phyloP scores from a whole-genome alignment of 2,888 invertebrate species.

The Sericinus montela region DNA sequence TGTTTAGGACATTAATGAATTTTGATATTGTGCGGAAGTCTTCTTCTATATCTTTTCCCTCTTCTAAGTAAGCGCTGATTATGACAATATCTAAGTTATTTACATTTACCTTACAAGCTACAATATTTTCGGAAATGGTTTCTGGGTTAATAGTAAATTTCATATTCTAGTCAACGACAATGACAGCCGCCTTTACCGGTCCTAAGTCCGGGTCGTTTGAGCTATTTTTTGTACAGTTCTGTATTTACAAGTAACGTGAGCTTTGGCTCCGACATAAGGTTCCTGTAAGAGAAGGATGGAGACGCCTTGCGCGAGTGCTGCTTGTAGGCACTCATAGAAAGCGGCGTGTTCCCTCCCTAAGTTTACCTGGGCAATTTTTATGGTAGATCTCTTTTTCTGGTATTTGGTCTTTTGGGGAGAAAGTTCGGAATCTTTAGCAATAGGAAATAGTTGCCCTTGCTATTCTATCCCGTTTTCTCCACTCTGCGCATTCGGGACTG shows the following conservation, averaged over 20 bases:
- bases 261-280: too few relatives aligned
- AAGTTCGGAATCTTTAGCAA: background rate
- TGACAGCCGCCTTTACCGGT: too few relatives aligned
- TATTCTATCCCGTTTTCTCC: conserved; percentile 6
- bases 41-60: too few relatives aligned
- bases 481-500: background rate
- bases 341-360: too few relatives aligned
- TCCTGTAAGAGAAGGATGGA: too few relatives aligned
- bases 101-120: background rate
- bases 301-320: background rate
- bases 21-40: background rate
- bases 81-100: background rate
- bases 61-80: background rate
- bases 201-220: background rate
- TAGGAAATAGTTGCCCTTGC: background rate
- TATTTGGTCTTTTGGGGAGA: background rate
- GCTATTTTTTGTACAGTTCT: background rate
- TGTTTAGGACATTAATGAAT: background rate
- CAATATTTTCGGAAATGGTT: background rate
- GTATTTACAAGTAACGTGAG: too few relatives aligned
- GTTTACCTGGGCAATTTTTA: too few relatives aligned
- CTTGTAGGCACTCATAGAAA: background rate
- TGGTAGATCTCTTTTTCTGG: too few relatives aligned
- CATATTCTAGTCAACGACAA: background rate
- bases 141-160: background rate